These are phyloP conservation scores for Gasteruption jaculator DNA, from an alignment of 2,888 invertebrate genomes.

Conservation along the genomic window DNA sequence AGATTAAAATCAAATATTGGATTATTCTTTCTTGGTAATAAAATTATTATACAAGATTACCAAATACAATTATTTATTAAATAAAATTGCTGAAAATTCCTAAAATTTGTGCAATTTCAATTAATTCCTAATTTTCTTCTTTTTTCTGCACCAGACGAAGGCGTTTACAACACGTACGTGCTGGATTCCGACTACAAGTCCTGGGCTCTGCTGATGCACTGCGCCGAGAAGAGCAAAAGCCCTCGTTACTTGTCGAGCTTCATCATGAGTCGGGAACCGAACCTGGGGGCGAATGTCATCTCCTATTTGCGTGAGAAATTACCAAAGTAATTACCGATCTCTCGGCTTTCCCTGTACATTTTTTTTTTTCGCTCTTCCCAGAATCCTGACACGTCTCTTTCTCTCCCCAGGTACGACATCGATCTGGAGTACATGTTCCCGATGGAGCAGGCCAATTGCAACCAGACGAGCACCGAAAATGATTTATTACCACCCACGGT, in stretches of 20 bases:
- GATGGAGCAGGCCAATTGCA: constrained; percentile 71
- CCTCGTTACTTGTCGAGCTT: constrained; percentile 79
- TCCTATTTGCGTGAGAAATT: constrained; percentile 74
- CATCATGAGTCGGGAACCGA: constrained; percentile 65
- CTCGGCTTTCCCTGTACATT: no score
- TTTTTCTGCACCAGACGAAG: constrained; percentile 76
- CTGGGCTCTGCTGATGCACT: constrained; percentile 80
- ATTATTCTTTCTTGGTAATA: no score
- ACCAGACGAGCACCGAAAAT: constrained; percentile 45
- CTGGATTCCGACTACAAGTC: constrained; percentile 79
- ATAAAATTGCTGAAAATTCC: no score
- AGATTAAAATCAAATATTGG: no score
- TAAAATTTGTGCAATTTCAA: no score
- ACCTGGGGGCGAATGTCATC: constrained; percentile 64
- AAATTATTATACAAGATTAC: no score
- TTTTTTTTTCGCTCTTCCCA: background rate
- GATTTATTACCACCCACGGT: constrained; percentile 37
- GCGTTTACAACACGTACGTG: constrained; percentile 83
- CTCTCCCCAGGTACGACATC: constrained; percentile 65
- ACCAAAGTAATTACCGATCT: constrained; percentile 54
- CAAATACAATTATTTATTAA: no score
- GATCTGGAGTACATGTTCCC: constrained; percentile 80
- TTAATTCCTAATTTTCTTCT: constrained; percentile 16
- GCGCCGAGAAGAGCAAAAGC: constrained; percentile 77
- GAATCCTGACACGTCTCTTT: constrained; percentile 6